A percentile compares a stretch with the other conserved stretches of the same genome.
Conservation (phyloP, 1,140 invertebrate species). For the Planococcus citri region DNA sequence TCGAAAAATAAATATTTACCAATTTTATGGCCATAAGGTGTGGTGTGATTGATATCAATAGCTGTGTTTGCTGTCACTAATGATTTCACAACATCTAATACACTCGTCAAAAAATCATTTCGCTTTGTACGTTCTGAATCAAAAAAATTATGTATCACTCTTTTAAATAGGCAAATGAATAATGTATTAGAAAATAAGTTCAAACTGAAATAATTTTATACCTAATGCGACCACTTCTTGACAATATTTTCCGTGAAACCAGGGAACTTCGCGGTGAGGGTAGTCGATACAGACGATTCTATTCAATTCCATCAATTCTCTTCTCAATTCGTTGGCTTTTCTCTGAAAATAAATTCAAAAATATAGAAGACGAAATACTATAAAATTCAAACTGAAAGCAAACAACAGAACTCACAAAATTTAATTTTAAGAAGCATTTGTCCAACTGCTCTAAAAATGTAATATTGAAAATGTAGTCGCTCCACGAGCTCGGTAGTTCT, state of each 20-base stretch:
- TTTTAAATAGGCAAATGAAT: not conserved
- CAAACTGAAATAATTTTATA: constrained; percentile 20
- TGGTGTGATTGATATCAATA: not conserved
- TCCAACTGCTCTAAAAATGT: constrained; percentile 33
- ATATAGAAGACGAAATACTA: constrained; percentile 5
- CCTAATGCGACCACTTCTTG: constrained; percentile 33
- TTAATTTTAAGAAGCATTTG: constrained; percentile 29
- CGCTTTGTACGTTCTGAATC: too few species aligned
- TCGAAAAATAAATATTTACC: constrained; percentile 7
- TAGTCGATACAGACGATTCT: constrained; percentile 47
- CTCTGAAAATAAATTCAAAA: not conserved
- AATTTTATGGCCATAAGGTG: constrained; percentile 21
- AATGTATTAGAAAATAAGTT: too few species aligned
- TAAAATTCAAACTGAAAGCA: not conserved
- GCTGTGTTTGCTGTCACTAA: not conserved
- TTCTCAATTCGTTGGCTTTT: constrained; percentile 10
- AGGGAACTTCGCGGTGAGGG: constrained; percentile 45
- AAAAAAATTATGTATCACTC: too few species aligned
- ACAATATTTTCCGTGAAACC: constrained; percentile 50
- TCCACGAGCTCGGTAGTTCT: constrained; percentile 27
- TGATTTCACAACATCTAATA: not conserved
- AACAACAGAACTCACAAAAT: constrained; percentile 26
- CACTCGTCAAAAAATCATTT: too few species aligned
- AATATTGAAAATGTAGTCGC: constrained; percentile 32
- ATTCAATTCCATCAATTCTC: constrained; percentile 46